phyloP scores from a whole-genome alignment of 2,113 vertebrate genomes.

The Callipepla californica region DNA sequence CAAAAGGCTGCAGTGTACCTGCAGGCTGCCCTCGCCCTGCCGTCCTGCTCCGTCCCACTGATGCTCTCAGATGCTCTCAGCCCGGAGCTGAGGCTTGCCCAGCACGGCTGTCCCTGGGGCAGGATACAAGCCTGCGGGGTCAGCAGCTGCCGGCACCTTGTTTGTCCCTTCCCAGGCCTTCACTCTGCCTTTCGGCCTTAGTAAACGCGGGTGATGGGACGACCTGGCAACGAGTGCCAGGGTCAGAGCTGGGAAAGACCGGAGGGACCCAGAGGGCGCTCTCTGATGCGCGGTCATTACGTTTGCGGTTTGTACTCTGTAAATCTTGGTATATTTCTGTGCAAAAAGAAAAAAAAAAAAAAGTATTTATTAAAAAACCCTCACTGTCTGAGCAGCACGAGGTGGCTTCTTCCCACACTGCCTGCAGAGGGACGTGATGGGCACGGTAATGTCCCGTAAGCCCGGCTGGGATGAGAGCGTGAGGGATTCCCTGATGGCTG shows the following conservation, averaged over 20 bases:
- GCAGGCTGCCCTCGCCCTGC: not conserved
- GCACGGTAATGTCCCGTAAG: rapidly evolving
- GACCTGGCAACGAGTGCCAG: not conserved
- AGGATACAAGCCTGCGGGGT: not conserved
- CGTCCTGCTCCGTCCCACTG: rapidly evolving
- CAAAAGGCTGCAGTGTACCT: not conserved
- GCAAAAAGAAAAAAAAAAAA: not conserved
- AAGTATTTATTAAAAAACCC: slow-evolving; percentile 74
- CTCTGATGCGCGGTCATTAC: slow-evolving; percentile 36
- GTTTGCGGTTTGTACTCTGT: slow-evolving; percentile 73
- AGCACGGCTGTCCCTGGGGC: not conserved
- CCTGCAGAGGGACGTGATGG: not conserved
- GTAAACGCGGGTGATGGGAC: not conserved
- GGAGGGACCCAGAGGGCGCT: not conserved
- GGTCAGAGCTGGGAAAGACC: not conserved
- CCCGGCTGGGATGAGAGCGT: rapidly evolving
- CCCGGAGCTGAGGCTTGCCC: not conserved
- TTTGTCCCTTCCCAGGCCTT: not conserved
- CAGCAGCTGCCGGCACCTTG: slow-evolving; percentile 1
- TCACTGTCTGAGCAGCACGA: slow-evolving; percentile 16
- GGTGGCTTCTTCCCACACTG: not conserved
- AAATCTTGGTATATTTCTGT: slow-evolving; percentile 76
- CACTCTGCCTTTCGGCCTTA: not conserved
- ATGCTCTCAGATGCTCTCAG: slow-evolving; percentile 4
- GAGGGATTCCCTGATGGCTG: not conserved